phyloP scores from a whole-genome alignment of 2,113 vertebrate species.

The Plotosus lineatus region DNA sequence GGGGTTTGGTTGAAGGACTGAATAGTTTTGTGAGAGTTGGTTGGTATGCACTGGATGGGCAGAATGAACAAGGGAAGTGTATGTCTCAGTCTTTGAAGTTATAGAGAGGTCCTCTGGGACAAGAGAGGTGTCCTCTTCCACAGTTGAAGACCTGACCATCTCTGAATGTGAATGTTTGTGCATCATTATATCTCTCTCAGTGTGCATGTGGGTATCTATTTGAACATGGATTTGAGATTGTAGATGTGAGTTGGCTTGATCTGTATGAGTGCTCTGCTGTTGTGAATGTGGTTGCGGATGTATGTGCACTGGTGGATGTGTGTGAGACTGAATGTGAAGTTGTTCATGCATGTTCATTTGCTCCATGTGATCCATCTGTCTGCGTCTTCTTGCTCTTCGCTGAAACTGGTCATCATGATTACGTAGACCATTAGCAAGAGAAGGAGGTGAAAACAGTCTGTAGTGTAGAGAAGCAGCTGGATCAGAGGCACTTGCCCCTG shows the following conservation, averaged over 20 bases:
- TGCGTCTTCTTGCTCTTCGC: slow-evolving; percentile 61
- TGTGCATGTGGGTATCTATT: slow-evolving; percentile 57
- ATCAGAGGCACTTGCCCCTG: slow-evolving; percentile 64
- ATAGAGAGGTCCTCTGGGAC: slow-evolving; percentile 55
- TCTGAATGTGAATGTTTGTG: slow-evolving; percentile 60
- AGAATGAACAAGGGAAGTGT: slow-evolving; percentile 54
- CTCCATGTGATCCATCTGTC: slow-evolving; percentile 55
- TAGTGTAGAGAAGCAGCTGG: slow-evolving; percentile 82
- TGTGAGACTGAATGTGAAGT: slow-evolving; percentile 43
- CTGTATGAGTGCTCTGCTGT: slow-evolving; percentile 51
- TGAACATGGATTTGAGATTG: slow-evolving; percentile 66
- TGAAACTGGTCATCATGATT: slow-evolving; percentile 79
- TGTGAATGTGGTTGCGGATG: slow-evolving; percentile 45
- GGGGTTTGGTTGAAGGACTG: slow-evolving; percentile 28
- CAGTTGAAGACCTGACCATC: slow-evolving; percentile 61
- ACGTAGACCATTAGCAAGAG: slow-evolving; percentile 88
- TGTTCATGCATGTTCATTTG: slow-evolving; percentile 51
- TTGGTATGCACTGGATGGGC: slow-evolving; percentile 43
- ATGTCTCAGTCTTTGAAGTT: slow-evolving; percentile 49
- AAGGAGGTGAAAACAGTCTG: slow-evolving; percentile 82
- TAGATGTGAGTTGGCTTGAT: slow-evolving; percentile 61
- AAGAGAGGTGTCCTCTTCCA: slow-evolving; percentile 59
- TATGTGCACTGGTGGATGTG: slow-evolving; percentile 36
- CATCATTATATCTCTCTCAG: slow-evolving; percentile 49
- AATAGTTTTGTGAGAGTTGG: slow-evolving; percentile 39